Evolutionary conservation across 2,888 invertebrate genomes (phyloP).

Genomic region (Patella depressa): DNA sequence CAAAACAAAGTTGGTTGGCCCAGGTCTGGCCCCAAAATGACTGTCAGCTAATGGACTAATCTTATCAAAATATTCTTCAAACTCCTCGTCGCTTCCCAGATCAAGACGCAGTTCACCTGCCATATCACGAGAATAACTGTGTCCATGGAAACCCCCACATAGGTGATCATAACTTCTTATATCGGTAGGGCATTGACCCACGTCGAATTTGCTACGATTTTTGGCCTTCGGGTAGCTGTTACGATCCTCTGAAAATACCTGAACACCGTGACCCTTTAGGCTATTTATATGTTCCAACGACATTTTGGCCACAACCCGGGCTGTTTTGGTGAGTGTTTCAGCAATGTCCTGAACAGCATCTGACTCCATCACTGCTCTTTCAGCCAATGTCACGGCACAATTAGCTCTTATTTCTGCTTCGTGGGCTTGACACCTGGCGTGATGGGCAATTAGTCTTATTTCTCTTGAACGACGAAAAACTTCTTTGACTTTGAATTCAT

Average conservation of each 20-base stretch:
- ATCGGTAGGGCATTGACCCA: not conserved
- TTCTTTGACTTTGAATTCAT: conserved; percentile 8
- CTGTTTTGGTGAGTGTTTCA: conserved; percentile 40
- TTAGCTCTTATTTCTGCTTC: conserved; percentile 32
- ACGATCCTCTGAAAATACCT: not conserved
- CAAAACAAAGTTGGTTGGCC: not conserved
- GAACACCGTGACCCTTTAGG: not conserved
- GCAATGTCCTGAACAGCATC: conserved; percentile 42
- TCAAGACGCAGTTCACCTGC: not conserved
- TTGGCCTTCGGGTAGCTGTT: not conserved
- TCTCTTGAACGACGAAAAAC: conserved; percentile 25
- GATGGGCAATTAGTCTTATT: conserved; percentile 27
- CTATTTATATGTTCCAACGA: conserved; percentile 39
- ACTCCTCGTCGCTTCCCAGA: not conserved
- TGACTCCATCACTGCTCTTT: conserved; percentile 41
- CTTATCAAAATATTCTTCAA: not conserved
- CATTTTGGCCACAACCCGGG: conserved; percentile 42
- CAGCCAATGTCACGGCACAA: conserved; percentile 26
- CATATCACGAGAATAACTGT: not conserved
- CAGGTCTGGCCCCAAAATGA: not conserved
- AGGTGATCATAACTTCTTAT: not conserved
- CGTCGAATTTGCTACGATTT: not conserved
- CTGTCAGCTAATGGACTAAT: not conserved
- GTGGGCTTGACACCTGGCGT: conserved; percentile 31
- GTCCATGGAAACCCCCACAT: not conserved